Evolutionary conservation across 23 tunicate species (phyloP).

Genomic region (Halocynthia aurantium): DNA sequence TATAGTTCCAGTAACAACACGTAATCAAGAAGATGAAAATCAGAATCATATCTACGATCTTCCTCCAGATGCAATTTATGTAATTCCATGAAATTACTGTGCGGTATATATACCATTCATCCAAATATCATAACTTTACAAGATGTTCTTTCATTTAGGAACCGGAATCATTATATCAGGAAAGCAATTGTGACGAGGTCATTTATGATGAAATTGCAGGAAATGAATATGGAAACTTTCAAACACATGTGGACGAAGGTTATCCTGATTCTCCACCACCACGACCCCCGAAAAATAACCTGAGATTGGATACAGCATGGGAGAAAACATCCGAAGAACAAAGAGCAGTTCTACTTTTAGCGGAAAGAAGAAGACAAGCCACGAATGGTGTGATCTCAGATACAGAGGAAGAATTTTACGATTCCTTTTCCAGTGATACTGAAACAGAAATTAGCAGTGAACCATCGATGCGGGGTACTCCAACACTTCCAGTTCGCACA

Average conservation of each 20-base stretch:
- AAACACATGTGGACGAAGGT: not conserved
- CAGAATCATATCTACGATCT: slow-evolving; percentile 33
- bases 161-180: not conserved
- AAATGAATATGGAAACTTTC: not conserved
- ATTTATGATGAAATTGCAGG: slow-evolving; percentile 61
- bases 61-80: slow-evolving; percentile 43
- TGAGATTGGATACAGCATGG: not conserved
- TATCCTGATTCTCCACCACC: slow-evolving; percentile 2
- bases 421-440: slow-evolving; percentile 29
- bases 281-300: slow-evolving; percentile 4
- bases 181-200: slow-evolving; percentile 17
- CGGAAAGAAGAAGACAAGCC: slow-evolving; percentile 27
- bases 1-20: too few relatives aligned
- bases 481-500: too few relatives aligned
- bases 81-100: too few relatives aligned
- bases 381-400: slow-evolving; percentile 35
- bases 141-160: not conserved
- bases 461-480: too few relatives aligned
- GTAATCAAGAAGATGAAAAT: too few relatives aligned
- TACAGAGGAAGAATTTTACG: slow-evolving; percentile 12
- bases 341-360: slow-evolving; percentile 3
- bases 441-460: not conserved
- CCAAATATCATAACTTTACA: too few relatives aligned
- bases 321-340: not conserved
- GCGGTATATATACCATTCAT: too few relatives aligned